Evolutionary conservation across 2,797 vertebrate genomes (phyloP).

Genomic region (Acanthurus tractus): DNA sequence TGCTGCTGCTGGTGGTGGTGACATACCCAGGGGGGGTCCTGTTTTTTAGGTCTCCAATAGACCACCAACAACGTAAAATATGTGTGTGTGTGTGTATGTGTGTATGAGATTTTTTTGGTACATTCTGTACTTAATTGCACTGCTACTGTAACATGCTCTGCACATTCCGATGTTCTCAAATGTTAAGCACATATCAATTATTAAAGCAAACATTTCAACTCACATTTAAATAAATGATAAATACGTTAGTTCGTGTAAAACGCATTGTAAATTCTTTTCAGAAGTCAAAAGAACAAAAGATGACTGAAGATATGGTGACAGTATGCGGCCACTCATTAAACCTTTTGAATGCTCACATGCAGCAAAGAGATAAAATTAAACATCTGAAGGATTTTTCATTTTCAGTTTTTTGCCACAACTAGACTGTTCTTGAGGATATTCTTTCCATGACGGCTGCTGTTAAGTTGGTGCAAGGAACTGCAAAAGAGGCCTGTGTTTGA

Average conservation of each 20-base stretch:
- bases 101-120: conserved; percentile 7
- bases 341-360: not conserved
- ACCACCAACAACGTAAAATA: conserved; percentile 27
- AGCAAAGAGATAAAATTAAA: conserved; percentile 10
- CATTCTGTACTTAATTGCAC: conserved; percentile 4
- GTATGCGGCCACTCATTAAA: not conserved
- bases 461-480: not conserved
- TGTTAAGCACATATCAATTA: conserved; percentile 40
- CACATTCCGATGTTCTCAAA: conserved; percentile 43
- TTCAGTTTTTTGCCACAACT: not conserved
- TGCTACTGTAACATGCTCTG: conserved; percentile 31
- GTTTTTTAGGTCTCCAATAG: conserved; percentile 19
- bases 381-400: not conserved
- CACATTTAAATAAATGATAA: conserved; percentile 56
- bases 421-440: not conserved
- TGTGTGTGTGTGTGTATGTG: conserved; percentile 3
- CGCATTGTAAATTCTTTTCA: conserved; percentile 13
- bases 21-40: conserved; percentile 13
- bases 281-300: conserved; percentile 20
- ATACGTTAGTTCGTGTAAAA: conserved; percentile 37
- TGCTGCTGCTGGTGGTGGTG: conserved; percentile 5
- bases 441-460: not conserved
- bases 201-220: conserved; percentile 45
- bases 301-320: not conserved
- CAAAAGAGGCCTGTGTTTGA: not conserved